Base-by-base conservation (phyloP, 2,888 invertebrate species). In the Pandemis cinnamomeana region DNA sequence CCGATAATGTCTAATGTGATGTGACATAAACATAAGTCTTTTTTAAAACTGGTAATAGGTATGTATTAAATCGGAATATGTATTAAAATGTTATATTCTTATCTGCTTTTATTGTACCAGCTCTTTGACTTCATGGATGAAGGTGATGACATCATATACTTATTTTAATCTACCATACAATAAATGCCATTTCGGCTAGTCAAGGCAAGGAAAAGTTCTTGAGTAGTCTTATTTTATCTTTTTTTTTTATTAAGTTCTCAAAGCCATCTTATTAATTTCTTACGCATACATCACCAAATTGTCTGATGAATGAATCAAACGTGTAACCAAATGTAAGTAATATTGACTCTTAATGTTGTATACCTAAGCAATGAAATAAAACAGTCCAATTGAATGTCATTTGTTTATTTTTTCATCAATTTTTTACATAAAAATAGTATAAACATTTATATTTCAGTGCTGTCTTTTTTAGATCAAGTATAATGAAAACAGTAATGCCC, bases 331-430 rank as follows among this genome's bases (percentile, higher is more conserved):
- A 80, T 78, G 76, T 77, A 75, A 73, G 53, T 68, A 61, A 72
- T 69, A 63, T 71, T 78, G 71, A 76, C 74, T 71, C 70, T 53
- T 69, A 75, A 76, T 75, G 75, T 74, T 78, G 72, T 77, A 77
- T 78, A 73, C 41, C 75, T 78, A 78, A 74, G 77, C 77, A 80
- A 79, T 80, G 78, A 80, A 81, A 77, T 81, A 80, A 79, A 81
- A 77, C 74, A 76, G 78, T 78, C 75, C 76, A 77, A 76, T 61
- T 36, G 48, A 51, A 71, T 71, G 61, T 53, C n/a, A 6, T 67
- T 60, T 64, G 36, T 67, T 7, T 53, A 6, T 42, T 63, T 63
- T 36, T 20, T 20, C 2, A 42, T 8, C 36, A 46, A 36, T 11
- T 20, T 20, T 48, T 60, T 44, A 6, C 15, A 20, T 8, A 6